Evolutionary conservation across 2,797 vertebrate genomes (phyloP), one percentile per base, ranked within the genome.

Genomic region (Mycteria americana): DNA sequence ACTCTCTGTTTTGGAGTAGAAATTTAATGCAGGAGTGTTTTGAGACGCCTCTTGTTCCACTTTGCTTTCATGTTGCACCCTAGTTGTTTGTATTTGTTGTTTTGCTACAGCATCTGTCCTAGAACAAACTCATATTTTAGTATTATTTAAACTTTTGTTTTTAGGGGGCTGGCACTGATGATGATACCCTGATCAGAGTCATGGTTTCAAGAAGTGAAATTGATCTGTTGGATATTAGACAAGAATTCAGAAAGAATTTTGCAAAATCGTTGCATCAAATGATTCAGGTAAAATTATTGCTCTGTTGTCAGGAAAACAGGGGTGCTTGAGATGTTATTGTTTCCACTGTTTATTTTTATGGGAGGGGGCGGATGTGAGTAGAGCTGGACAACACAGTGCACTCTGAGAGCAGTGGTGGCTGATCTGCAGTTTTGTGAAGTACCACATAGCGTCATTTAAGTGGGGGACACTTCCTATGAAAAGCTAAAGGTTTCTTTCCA

Each of bases 181-280:
- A 99, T 41, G 97, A 98, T 23, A 98, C 99, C 41, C 96, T 99
- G 97, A 99, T 99, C 96, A 98, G 99, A 96, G 97, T 99, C 50
- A 98, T 99, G 98, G 99, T 99, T 93, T 99, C 99, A 30, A 98
- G 99, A 96, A 99, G 99, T 46, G 99, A 99, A 97, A 88, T 98
- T 31, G 99, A 99, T 97, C 98, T 99, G 98, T 56, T 99, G 97
- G 99, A 99, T 97, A 99, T 99, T 92, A 98, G 98, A 96, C 97
- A 95, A 68, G 95, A 97, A 68, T 98, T 99, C 85, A 98, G 99
- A 78, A 99, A 98, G 97, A 98, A 97, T 95, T 99, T 99, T 43
- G 98, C 98, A 14, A 98, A 97, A 21, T 99, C 99, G 13, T 98
- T 99, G 41, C 96, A 99, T 95, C 97, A 98, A 69, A 98, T 98